A percentile compares a stretch with the other conserved stretches of the same genome.
Evolutionary conservation across 2,113 vertebrate genomes (phyloP).

Genomic region (Nipponia nippon): DNA sequence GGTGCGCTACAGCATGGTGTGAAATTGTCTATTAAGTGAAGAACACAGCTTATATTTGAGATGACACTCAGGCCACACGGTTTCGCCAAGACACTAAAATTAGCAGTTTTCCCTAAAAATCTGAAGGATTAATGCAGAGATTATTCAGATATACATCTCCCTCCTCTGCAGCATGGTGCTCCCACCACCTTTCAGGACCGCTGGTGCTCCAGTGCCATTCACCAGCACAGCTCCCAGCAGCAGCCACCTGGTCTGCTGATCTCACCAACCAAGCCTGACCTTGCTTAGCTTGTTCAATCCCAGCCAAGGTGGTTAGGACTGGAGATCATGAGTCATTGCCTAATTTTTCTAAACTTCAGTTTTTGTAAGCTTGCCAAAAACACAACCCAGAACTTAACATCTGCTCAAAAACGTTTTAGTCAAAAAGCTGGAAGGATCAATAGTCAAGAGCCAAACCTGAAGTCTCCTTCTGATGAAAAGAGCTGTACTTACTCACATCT

Average conservation of each 20-base stretch:
- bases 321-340: not conserved
- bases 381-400: not conserved
- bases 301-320: not conserved
- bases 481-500: not conserved
- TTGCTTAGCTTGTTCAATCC: not conserved
- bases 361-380: not conserved
- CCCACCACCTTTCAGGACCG: not conserved
- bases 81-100: not conserved
- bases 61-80: not conserved
- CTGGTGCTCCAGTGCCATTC: not conserved
- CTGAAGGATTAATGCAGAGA: not conserved
- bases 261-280: not conserved
- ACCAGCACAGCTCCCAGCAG: not conserved
- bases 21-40: not conserved
- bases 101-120: not conserved
- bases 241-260: rapidly evolving
- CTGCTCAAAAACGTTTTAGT: not conserved
- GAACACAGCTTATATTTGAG: not conserved
- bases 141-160: not conserved
- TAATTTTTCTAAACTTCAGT: not conserved
- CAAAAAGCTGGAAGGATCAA: not conserved
- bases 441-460: not conserved
- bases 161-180: not conserved
- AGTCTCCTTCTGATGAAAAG: not conserved
- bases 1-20: not conserved